These are phyloP conservation scores for Amblyopsis hoosieri DNA, from an alignment of 2,797 vertebrate species.

Conservation along the genomic window DNA sequence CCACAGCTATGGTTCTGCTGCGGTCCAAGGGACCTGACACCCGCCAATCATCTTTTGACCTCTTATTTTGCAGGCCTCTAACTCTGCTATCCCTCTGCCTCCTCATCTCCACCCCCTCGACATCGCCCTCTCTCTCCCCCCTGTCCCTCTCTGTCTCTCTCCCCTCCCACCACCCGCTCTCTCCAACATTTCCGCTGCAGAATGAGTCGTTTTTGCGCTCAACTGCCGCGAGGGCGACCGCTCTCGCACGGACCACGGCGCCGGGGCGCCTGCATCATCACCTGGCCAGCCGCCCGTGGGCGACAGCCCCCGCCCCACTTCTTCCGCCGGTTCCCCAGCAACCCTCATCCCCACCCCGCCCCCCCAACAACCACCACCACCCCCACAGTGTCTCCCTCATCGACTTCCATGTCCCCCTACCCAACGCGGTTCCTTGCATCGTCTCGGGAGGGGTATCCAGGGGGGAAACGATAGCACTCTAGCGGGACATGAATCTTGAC, in stretches of 20 bases:
- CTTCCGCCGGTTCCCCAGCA: constrained; percentile 11
- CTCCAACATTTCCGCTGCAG: constrained; percentile 85
- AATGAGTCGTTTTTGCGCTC: constrained; percentile 93
- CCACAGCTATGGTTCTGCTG: constrained; percentile 7
- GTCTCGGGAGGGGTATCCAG: constrained; percentile 40
- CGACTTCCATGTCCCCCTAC: constrained; percentile 57
- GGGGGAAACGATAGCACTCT: constrained; percentile 38
- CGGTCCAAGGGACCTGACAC: constrained; percentile 60
- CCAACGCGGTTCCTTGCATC: constrained; percentile 41
- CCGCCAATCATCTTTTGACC: constrained; percentile 75
- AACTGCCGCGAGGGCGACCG: constrained; percentile 89
- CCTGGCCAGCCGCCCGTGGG: constrained; percentile 71
- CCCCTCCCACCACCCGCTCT: constrained; percentile 31
- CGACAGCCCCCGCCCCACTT: constrained; percentile 68
- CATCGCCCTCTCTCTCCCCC: constrained; percentile 54
- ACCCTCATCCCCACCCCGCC: constrained; percentile 55
- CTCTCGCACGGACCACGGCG: constrained; percentile 89
- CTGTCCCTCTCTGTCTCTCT: constrained; percentile 57
- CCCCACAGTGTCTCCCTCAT: constrained; percentile 68
- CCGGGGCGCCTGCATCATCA: constrained; percentile 84
- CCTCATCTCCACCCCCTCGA: constrained; percentile 66
- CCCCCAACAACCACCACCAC: constrained; percentile 29
- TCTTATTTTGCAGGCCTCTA: constrained; percentile 99
- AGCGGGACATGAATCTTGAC: constrained; percentile 3
- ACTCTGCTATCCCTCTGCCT: constrained; percentile 89